Evolutionary conservation across 2,888 invertebrate genomes (phyloP).

Genomic region (Busseola fusca): DNA sequence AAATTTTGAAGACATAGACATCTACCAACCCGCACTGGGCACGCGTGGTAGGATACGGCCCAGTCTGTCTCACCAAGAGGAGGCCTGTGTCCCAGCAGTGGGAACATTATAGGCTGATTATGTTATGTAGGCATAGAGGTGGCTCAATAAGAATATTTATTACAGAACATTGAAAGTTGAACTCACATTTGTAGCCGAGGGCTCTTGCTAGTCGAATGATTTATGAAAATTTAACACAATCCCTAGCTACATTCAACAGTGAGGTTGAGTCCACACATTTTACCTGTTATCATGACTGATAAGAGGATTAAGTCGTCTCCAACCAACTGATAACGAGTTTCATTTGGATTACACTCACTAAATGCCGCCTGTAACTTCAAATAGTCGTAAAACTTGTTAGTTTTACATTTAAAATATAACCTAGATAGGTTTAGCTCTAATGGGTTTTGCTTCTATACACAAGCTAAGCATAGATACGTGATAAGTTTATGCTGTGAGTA

Average conservation of each 20-base stretch:
- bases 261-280: slow-evolving; percentile 50
- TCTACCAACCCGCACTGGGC: no score
- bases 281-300: slow-evolving; percentile 55
- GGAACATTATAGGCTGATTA: no score
- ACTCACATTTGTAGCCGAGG: not conserved
- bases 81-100: no score
- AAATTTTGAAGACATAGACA: no score
- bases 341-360: slow-evolving; percentile 55
- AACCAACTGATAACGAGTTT: slow-evolving; percentile 58
- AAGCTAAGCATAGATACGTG: not conserved
- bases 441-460: not conserved
- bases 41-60: no score
- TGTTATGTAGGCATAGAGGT: no score
- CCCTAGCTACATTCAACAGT: slow-evolving; percentile 10
- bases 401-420: slow-evolving; percentile 44
- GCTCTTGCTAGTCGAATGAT: not conserved
- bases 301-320: slow-evolving; percentile 61
- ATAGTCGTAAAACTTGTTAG: slow-evolving; percentile 38
- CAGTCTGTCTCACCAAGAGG: no score
- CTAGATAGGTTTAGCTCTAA: slow-evolving; percentile 1
- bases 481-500: not conserved
- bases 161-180: not conserved
- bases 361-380: slow-evolving; percentile 40
- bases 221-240: slow-evolving; percentile 16
- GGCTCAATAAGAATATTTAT: not conserved